Evolutionary conservation across 2,797 vertebrate species (phyloP).

Genomic region (Momotus momota): DNA sequence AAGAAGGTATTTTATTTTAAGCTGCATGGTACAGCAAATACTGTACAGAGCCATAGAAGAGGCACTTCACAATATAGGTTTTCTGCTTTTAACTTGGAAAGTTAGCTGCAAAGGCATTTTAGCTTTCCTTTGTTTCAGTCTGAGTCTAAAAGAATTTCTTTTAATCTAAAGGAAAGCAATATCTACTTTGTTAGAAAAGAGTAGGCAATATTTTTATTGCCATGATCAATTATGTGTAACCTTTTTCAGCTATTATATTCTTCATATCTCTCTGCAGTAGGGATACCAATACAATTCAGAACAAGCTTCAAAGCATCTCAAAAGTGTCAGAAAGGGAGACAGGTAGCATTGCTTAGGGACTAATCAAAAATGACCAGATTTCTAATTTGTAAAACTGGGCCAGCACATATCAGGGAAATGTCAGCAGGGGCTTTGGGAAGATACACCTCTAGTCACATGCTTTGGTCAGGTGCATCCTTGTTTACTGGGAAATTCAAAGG

Average conservation of each 20-base stretch:
- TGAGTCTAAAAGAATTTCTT: not conserved
- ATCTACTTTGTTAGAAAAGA: slow-evolving; percentile 49
- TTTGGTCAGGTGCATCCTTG: slow-evolving; percentile 17
- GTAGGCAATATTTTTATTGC: slow-evolving; percentile 47
- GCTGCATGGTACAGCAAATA: not conserved
- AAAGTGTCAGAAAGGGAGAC: not conserved
- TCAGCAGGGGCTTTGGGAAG: not conserved
- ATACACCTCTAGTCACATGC: not conserved
- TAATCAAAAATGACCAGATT: slow-evolving; percentile 20
- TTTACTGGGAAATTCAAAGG: slow-evolving; percentile 26
- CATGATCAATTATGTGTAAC: slow-evolving; percentile 37
- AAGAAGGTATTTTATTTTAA: not conserved
- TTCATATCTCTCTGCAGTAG: slow-evolving; percentile 34
- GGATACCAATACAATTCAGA: slow-evolving; percentile 35
- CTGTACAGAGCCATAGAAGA: not conserved
- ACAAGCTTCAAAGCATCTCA: slow-evolving; percentile 61
- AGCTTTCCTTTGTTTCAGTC: slow-evolving; percentile 49
- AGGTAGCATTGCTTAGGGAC: slow-evolving; percentile 29
- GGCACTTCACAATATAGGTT: not conserved
- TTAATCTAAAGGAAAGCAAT: slow-evolving; percentile 37
- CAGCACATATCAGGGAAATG: not conserved
- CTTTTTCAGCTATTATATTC: slow-evolving; percentile 49
- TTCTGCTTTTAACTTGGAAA: slow-evolving; percentile 57
- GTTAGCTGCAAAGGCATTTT: slow-evolving; percentile 33
- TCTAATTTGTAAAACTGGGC: slow-evolving; percentile 62